These are phyloP conservation scores for Zalophus californianus DNA, from an alignment of 2,797 vertebrate species.

Conservation along the genomic window DNA sequence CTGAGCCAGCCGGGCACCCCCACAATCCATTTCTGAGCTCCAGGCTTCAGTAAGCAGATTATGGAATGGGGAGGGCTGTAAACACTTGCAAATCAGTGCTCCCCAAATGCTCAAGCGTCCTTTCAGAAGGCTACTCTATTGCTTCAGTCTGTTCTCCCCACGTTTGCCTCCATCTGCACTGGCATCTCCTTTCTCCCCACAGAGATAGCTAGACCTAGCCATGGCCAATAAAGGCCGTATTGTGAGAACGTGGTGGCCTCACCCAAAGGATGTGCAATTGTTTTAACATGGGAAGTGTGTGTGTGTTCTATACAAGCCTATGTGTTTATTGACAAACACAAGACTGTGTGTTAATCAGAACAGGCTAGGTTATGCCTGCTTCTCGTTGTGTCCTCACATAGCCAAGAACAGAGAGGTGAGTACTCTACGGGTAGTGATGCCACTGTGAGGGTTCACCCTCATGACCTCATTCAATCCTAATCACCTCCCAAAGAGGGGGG, in stretches of 20 bases:
- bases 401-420: neutral
- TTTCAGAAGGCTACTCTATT: neutral
- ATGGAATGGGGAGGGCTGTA: neutral
- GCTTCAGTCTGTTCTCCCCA: neutral
- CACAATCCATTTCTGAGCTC: neutral
- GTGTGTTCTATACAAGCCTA: neutral
- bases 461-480: neutral
- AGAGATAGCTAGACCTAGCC: neutral
- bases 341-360: neutral
- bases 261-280: neutral
- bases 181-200: neutral
- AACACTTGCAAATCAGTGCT: neutral
- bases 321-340: neutral
- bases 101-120: neutral
- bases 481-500: neutral
- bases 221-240: neutral
- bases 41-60: neutral
- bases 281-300: neutral
- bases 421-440: neutral
- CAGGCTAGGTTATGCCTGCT: neutral
- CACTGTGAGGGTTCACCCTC: neutral
- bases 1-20: neutral
- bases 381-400: neutral
- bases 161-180: fast-evolving
- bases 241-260: neutral